Evolutionary conservation across 2,888 invertebrate species (phyloP).

Genomic region (Axea sp.): DNA sequence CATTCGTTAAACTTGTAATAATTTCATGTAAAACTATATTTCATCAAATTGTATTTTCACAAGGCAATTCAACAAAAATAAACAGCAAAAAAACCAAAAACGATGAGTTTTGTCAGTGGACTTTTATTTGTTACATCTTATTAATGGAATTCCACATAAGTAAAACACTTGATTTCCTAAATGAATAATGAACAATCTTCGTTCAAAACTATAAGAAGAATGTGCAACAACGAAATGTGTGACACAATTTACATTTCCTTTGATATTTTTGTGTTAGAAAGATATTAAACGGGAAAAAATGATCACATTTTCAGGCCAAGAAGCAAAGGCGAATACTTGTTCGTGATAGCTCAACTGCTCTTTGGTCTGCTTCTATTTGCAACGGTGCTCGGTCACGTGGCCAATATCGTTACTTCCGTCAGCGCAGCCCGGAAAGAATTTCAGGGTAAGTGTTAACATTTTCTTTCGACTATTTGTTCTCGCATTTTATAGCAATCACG

Average conservation of each 20-base stretch:
- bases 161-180: too few species aligned
- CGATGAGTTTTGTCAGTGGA: too few species aligned
- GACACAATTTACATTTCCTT: neutral
- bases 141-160: too few species aligned
- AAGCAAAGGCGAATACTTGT: constrained; percentile 96
- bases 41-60: too few species aligned
- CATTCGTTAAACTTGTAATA: too few species aligned
- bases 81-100: too few species aligned
- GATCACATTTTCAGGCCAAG: constrained; percentile 83
- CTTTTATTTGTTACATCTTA: too few species aligned
- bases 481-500: constrained; percentile 39
- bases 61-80: too few species aligned
- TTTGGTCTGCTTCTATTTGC: constrained; percentile 97
- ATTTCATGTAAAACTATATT: too few species aligned
- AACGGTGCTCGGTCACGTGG: constrained; percentile 97
- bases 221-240: too few species aligned
- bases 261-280: constrained; percentile 12
- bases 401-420: constrained; percentile 98
- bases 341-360: constrained; percentile 95
- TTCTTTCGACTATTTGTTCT: constrained; percentile 52
- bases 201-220: too few species aligned
- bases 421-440: constrained; percentile 98
- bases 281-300: constrained; percentile 1
- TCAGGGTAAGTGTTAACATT: constrained; percentile 87
- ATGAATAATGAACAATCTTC: too few species aligned